A percentile compares a stretch with the other conserved stretches of the same genome.
These are phyloP conservation scores for Galeruca laticollis DNA, from an alignment of 2,888 invertebrate genomes.

Conservation along the genomic window DNA sequence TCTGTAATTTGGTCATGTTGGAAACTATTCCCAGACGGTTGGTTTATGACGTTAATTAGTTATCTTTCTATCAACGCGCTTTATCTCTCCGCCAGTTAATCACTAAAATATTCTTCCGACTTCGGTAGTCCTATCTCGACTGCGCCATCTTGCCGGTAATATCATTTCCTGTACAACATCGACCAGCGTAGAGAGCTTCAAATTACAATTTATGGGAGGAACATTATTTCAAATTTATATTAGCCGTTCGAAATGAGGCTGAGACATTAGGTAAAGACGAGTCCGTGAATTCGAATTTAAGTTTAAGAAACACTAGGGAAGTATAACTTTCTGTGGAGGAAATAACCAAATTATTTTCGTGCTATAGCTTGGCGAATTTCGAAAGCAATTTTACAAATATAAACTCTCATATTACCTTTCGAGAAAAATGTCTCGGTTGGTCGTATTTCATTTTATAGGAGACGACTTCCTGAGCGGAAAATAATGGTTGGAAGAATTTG, in stretches of 20 bases:
- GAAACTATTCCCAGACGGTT: slow-evolving; percentile 7
- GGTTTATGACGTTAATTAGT: slow-evolving; percentile 39
- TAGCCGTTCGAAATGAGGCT: slow-evolving; percentile 37
- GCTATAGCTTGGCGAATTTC: slow-evolving; percentile 1
- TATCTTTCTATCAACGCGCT: slow-evolving; percentile 38
- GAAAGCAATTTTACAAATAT: slow-evolving; percentile 17
- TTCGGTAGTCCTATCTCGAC: slow-evolving; percentile 50
- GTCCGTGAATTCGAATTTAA: slow-evolving; percentile 21
- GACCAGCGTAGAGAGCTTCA: slow-evolving; percentile 44
- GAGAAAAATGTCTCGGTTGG: neutral
- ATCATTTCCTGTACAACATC: slow-evolving; percentile 53
- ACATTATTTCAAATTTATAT: slow-evolving; percentile 47
- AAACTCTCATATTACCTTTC: slow-evolving; percentile 14
- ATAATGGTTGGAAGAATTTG: neutral
- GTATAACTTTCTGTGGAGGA: slow-evolving; percentile 20
- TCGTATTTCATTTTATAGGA: neutral
- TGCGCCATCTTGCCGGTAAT: slow-evolving; percentile 55
- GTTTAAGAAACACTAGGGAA: slow-evolving; percentile 29
- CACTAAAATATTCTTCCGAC: slow-evolving; percentile 55
- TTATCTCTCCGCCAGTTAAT: slow-evolving; percentile 52
- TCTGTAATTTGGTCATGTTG: slow-evolving; percentile 12
- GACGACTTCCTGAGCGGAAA: slow-evolving; percentile 1
- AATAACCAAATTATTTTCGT: slow-evolving; percentile 27
- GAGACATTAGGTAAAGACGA: slow-evolving; percentile 41
- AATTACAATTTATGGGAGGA: slow-evolving; percentile 44